These are phyloP conservation scores for Wasmannia auropunctata DNA, from an alignment of 1,140 invertebrate genomes.

Conservation along the genomic window DNA sequence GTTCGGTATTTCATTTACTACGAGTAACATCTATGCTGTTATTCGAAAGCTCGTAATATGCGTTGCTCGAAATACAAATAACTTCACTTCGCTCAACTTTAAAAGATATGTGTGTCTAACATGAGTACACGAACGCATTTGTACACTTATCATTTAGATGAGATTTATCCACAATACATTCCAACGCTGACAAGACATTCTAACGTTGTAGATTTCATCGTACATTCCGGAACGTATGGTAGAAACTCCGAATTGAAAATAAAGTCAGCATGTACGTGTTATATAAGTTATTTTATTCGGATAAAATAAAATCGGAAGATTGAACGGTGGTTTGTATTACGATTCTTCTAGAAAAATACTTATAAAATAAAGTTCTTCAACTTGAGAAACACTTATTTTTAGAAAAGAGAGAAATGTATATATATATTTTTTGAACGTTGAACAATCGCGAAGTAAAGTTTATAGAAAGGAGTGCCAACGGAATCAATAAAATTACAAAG, in stretches of 20 bases:
- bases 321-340: background rate
- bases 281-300: background rate
- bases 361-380: background rate
- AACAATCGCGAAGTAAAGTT: background rate
- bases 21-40: slow-evolving; percentile 5
- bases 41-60: background rate
- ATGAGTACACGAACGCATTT: background rate
- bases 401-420: background rate
- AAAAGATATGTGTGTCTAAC: background rate
- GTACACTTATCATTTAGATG: background rate
- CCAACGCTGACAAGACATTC: background rate
- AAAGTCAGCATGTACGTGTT: background rate
- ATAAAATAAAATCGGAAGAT: background rate
- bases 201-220: too few relatives aligned
- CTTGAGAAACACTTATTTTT: background rate
- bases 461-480: background rate
- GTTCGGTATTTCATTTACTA: slow-evolving; percentile 21
- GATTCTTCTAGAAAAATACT: background rate
- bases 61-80: slow-evolving; percentile 24
- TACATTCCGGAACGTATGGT: background rate
- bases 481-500: slow-evolving; percentile 6
- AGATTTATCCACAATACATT: background rate
- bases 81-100: slow-evolving; percentile 14
- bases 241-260: background rate
- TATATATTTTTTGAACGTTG: background rate